phyloP scores from a whole-genome alignment of 1,140 invertebrate genomes.

The Tyrophagus putrescentiae region DNA sequence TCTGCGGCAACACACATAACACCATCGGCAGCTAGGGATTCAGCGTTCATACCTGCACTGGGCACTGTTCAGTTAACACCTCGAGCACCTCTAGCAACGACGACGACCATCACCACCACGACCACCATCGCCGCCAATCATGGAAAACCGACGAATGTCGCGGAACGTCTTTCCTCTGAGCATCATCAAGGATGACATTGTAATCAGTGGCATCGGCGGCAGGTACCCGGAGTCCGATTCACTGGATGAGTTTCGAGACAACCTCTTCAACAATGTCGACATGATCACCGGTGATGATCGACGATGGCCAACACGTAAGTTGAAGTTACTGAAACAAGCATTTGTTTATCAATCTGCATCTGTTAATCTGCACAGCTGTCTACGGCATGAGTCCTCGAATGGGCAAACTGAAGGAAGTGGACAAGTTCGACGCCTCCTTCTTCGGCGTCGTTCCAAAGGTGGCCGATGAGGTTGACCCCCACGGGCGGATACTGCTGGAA shows the following conservation, averaged over 20 bases:
- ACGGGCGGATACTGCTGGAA: slow-evolving; percentile 76
- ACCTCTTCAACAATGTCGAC: slow-evolving; percentile 68
- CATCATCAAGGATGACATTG: slow-evolving; percentile 49
- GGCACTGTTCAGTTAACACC: no score
- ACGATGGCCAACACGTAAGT: slow-evolving; percentile 45
- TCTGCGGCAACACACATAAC: no score
- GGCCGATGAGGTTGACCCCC: slow-evolving; percentile 49
- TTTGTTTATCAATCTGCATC: neutral
- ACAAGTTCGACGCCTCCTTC: slow-evolving; percentile 22
- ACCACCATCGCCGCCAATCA: no score
- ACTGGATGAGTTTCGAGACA: slow-evolving; percentile 72
- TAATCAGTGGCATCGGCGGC: slow-evolving; percentile 74
- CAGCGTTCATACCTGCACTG: no score
- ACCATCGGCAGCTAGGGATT: no score
- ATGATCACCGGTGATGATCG: slow-evolving; percentile 71
- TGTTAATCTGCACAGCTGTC: neutral
- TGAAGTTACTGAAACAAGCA: neutral
- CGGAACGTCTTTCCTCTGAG: neutral
- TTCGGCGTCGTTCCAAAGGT: slow-evolving; percentile 16
- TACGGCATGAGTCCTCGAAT: slow-evolving; percentile 16
- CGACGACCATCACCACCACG: no score
- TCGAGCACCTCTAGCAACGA: no score
- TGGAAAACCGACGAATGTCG: slow-evolving; percentile 4
- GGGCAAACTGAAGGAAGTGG: slow-evolving; percentile 21
- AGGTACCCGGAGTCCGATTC: slow-evolving; percentile 70